A percentile compares a stretch with the other conserved stretches of the same genome.
Evolutionary conservation across 2,888 invertebrate genomes (phyloP).

Genomic region (Fissipunctia ypsillon): DNA sequence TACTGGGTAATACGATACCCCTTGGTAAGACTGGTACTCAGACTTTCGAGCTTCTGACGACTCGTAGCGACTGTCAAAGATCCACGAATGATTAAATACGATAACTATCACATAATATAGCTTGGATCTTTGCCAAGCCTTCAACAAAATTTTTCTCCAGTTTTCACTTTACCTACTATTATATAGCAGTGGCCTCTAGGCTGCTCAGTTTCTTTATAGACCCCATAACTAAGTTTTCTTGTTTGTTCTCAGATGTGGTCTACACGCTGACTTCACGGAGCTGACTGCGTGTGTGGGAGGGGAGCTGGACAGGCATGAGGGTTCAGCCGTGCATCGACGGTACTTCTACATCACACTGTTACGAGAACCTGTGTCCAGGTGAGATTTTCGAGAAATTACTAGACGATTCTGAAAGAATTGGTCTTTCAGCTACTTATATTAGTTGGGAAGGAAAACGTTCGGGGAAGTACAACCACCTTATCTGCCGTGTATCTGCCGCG

Average conservation of each 20-base stretch:
- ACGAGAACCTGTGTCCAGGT: slow-evolving; percentile 96
- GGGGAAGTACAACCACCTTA: background rate
- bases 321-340: slow-evolving; percentile 94
- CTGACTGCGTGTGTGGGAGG: slow-evolving; percentile 97
- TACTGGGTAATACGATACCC: too few species aligned
- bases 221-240: slow-evolving; percentile 20
- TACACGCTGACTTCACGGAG: slow-evolving; percentile 99
- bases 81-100: too few species aligned
- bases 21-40: too few species aligned
- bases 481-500: background rate
- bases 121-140: background rate
- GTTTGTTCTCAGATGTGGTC: slow-evolving; percentile 93
- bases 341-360: slow-evolving; percentile 99
- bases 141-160: background rate
- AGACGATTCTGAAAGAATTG: background rate
- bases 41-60: too few species aligned
- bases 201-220: background rate
- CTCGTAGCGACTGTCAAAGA: too few species aligned
- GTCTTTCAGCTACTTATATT: too few species aligned
- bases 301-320: slow-evolving; percentile 97
- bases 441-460: background rate
- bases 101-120: background rate
- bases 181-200: background rate
- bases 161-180: background rate
- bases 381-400: slow-evolving; percentile 20